These are phyloP conservation scores for Plusia festucae DNA, from an alignment of 2,888 invertebrate genomes.

Conservation along the genomic window DNA sequence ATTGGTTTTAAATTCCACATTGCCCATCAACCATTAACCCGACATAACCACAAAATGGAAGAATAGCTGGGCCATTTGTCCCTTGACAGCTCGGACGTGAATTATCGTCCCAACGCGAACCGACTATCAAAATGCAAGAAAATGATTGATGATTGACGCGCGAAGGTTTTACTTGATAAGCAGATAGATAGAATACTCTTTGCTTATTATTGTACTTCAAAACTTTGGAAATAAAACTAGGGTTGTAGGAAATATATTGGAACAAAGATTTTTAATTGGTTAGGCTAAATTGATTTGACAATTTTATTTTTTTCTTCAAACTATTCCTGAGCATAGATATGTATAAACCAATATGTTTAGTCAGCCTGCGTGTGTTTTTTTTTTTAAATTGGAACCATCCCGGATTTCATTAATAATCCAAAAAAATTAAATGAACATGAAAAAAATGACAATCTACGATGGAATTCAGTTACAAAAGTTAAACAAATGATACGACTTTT, in stretches of 20 bases:
- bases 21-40: neutral
- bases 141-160: slow-evolving; percentile 23
- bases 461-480: neutral
- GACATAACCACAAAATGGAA: slow-evolving; percentile 6
- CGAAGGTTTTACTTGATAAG: slow-evolving; percentile 12
- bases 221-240: neutral
- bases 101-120: slow-evolving; percentile 24
- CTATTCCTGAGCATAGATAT: no score
- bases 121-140: slow-evolving; percentile 23
- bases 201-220: no score
- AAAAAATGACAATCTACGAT: no score
- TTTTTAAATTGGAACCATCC: no score
- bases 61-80: slow-evolving; percentile 8
- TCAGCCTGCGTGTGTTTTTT: no score
- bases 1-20: neutral
- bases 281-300: no score
- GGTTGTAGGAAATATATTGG: neutral
- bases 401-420: no score
- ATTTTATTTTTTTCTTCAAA: no score
- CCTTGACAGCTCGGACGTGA: slow-evolving; percentile 12
- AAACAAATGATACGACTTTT: neutral
- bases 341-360: no score
- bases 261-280: no score
- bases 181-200: neutral
- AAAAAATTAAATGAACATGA: no score